These are phyloP conservation scores for Zaprionus lachaisei DNA, from an alignment of 1,140 invertebrate species.

Conservation along the genomic window DNA sequence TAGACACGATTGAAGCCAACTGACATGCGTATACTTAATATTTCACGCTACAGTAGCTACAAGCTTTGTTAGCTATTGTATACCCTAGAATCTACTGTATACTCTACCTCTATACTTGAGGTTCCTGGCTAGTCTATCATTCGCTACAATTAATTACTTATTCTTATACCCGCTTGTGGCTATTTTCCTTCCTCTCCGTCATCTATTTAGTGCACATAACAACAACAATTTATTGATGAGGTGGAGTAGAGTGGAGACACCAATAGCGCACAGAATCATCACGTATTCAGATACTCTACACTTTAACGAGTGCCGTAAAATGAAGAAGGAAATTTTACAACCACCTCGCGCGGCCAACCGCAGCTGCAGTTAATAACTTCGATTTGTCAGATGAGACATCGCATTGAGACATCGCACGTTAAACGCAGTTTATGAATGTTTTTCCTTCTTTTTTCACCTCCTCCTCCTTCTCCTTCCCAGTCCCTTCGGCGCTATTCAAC, in stretches of 20 bases:
- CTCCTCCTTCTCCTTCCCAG: background rate
- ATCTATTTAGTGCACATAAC: conserved; percentile 29
- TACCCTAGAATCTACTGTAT: background rate
- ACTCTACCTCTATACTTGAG: background rate
- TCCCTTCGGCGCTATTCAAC: conserved; percentile 1
- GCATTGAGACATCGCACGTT: conserved; percentile 33
- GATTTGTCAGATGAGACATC: conserved; percentile 50
- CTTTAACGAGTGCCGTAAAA: conserved; percentile 36
- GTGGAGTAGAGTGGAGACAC: background rate
- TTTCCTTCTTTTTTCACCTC: background rate
- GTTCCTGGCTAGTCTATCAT: background rate
- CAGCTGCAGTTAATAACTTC: conserved; percentile 77
- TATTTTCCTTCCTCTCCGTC: conserved; percentile 20
- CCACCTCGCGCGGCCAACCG: background rate
- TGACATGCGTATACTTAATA: conserved; percentile 39
- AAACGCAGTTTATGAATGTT: conserved; percentile 28
- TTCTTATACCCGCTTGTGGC: conserved; percentile 57
- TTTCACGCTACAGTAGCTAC: background rate
- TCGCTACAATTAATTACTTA: conserved; percentile 20
- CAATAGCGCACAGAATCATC: conserved; percentile 19
- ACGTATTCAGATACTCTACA: conserved; percentile 39
- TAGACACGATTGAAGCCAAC: conserved; percentile 30
- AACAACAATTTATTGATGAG: conserved; percentile 52
- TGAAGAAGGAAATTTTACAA: conserved; percentile 7
- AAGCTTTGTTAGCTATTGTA: background rate